These are phyloP conservation scores for Platycheirus rosarum DNA, from an alignment of 2,888 invertebrate species.

Conservation along the genomic window DNA sequence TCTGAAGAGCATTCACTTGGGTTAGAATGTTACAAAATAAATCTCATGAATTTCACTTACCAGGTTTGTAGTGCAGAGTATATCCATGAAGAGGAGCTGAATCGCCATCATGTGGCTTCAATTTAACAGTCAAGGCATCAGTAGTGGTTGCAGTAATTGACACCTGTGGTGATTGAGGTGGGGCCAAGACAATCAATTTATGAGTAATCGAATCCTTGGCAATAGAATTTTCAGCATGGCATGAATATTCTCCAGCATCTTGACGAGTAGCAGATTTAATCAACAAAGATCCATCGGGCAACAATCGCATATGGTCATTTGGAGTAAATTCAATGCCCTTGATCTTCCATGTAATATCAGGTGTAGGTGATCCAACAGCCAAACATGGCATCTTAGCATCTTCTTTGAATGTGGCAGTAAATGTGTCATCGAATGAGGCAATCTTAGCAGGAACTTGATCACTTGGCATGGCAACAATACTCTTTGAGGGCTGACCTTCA, in stretches of 20 bases:
- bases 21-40: neutral
- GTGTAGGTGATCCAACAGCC: constrained; percentile 95
- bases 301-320: constrained; percentile 91
- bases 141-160: constrained; percentile 89
- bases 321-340: constrained; percentile 91
- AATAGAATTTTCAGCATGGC: constrained; percentile 95
- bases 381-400: constrained; percentile 95
- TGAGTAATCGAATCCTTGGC: constrained; percentile 96
- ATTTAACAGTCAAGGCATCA: constrained; percentile 88
- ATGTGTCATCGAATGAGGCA: constrained; percentile 96
- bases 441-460: constrained; percentile 93
- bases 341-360: constrained; percentile 94
- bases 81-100: constrained; percentile 95
- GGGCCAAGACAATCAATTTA: constrained; percentile 91
- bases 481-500: constrained; percentile 95
- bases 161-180: constrained; percentile 90
- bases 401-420: constrained; percentile 95
- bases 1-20: constrained; percentile 82
- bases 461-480: constrained; percentile 92
- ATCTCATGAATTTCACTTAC: constrained; percentile 73
- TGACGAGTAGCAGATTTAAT: constrained; percentile 94
- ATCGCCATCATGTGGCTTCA: constrained; percentile 89
- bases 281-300: constrained; percentile 95
- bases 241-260: constrained; percentile 97
- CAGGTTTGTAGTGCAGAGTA: constrained; percentile 94